Percentiles rank a stretch among this genome's conserved stretches.
Conservation (phyloP, 2,797 vertebrate genomes). For the Taeniopygia guttata region DNA sequence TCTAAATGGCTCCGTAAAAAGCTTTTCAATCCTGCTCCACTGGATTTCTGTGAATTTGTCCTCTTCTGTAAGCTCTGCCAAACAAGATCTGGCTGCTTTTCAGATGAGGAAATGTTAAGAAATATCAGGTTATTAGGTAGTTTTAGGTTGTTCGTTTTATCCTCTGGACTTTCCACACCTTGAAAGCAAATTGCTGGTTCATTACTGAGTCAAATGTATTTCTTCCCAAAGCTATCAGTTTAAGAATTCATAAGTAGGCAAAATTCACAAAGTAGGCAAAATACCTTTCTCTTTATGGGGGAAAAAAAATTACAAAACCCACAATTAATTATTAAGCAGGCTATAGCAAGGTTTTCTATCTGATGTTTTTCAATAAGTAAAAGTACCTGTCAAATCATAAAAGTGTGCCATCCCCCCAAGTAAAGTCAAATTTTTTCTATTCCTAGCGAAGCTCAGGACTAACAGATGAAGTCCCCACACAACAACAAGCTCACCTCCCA, state of each 20-base stretch:
- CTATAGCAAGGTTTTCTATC: neutral
- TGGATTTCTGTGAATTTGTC: neutral
- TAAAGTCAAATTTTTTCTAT: neutral
- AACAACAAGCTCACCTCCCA: neutral
- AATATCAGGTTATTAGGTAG: neutral
- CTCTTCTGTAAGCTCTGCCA: neutral
- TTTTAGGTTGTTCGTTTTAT: neutral
- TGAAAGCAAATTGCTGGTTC: neutral
- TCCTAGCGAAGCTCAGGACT: neutral
- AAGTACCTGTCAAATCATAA: neutral
- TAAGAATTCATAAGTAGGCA: neutral
- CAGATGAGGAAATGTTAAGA: neutral
- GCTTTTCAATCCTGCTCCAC: neutral
- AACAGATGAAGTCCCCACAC: neutral
- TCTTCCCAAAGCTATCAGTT: neutral
- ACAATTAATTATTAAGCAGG: neutral
- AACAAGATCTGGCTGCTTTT: neutral
- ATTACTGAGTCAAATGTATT: neutral
- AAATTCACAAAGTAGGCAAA: neutral
- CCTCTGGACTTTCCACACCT: neutral
- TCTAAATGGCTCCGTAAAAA: neutral
- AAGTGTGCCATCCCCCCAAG: accelerated
- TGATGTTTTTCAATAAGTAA: neutral
- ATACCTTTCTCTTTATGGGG: neutral
- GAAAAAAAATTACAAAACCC: neutral